phyloP scores from a whole-genome alignment of 2,797 vertebrate genomes.

The Micrastur ruficollis region DNA sequence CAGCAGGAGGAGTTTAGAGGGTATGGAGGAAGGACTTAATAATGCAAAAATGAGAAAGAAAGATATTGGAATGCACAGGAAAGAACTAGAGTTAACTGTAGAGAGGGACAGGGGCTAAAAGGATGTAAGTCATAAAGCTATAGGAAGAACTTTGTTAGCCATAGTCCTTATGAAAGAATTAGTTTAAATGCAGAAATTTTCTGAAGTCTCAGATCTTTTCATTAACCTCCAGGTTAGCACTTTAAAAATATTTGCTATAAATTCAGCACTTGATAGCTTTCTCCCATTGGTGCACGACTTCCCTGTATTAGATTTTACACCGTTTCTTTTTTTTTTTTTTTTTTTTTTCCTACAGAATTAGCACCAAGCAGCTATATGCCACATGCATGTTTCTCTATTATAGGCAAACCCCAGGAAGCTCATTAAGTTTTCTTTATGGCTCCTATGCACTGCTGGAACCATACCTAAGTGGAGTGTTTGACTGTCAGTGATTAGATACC shows the following conservation, averaged over 20 bases:
- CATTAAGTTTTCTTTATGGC: slow-evolving; percentile 48
- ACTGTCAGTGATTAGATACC: slow-evolving; percentile 35
- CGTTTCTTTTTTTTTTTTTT: background rate
- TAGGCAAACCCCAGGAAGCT: slow-evolving; percentile 22
- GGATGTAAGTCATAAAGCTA: background rate
- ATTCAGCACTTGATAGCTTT: background rate
- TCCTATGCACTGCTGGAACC: slow-evolving; percentile 37
- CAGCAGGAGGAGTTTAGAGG: background rate
- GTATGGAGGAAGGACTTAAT: background rate
- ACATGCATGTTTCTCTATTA: background rate
- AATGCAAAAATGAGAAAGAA: background rate
- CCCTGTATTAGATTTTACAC: background rate
- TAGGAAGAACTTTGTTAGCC: background rate
- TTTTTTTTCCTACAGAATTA: background rate
- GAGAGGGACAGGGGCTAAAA: background rate
- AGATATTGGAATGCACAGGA: background rate
- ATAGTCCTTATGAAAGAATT: background rate
- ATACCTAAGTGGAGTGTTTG: slow-evolving; percentile 9
- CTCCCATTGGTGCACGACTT: background rate
- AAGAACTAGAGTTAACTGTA: background rate
- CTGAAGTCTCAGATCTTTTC: background rate
- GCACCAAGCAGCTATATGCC: background rate
- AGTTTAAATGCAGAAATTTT: slow-evolving; percentile 2
- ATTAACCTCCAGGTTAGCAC: background rate
- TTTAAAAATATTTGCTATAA: background rate